Percentiles rank a stretch among this genome's conserved stretches.
These are phyloP conservation scores for Agrochola lychnidis DNA, from an alignment of 2,888 invertebrate genomes.

Conservation along the genomic window DNA sequence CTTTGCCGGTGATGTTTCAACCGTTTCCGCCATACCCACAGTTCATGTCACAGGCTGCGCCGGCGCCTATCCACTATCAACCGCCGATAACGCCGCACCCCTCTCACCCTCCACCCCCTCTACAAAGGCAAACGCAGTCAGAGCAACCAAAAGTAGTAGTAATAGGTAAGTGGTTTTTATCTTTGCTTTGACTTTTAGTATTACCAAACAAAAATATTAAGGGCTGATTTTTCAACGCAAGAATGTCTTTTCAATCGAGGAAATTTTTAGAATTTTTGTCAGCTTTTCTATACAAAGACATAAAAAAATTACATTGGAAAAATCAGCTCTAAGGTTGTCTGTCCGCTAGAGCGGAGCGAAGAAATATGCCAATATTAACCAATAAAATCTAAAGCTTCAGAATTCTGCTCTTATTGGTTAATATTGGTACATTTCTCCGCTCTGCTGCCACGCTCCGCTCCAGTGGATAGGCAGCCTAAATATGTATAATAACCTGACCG, in stretches of 20 bases:
- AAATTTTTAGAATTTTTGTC: background rate
- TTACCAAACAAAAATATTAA: background rate
- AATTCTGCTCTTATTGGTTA: no score
- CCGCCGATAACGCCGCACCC: conserved; percentile 84
- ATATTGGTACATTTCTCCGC: no score
- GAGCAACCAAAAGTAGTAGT: conserved; percentile 90
- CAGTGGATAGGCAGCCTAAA: no score
- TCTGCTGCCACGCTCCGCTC: no score
- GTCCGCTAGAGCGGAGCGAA: no score
- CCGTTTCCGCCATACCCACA: conserved; percentile 85
- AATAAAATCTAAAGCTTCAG: no score
- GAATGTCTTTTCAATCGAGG: background rate
- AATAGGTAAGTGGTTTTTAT: conserved; percentile 84
- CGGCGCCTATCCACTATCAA: conserved; percentile 85
- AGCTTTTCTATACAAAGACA: background rate
- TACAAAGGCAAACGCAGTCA: conserved; percentile 79
- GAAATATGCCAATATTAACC: no score
- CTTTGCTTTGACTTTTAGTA: background rate
- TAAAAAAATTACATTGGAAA: background rate
- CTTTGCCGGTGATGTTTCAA: conserved; percentile 87
- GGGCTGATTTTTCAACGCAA: background rate
- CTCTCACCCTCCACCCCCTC: conserved; percentile 71
- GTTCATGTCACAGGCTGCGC: conserved; percentile 79
- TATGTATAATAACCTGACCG: background rate
- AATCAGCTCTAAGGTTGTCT: no score